Base-by-base conservation (phyloP, 2,797 vertebrate genomes). In the Brachyrhaphis roseni region DNA sequence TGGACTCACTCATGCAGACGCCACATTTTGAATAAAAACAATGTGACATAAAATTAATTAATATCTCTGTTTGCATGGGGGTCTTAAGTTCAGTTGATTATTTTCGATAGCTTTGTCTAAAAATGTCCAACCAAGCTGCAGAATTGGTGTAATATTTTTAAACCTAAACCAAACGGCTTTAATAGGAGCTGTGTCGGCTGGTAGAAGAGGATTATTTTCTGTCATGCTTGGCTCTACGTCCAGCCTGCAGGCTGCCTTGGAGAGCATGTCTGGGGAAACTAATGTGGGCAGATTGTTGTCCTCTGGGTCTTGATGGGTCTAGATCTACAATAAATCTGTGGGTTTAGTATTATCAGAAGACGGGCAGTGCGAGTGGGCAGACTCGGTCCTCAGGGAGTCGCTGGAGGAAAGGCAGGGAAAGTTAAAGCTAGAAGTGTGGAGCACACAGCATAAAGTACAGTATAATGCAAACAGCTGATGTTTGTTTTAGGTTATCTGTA, bases 291-390 rank as follows among this genome's bases (percentile, higher is more conserved):
- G 82, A 74, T 84, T 80, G 79, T 87, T 89, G 85, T 87, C 83
- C 86, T 87, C 78, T 87, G 85, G 90, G 88, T 87, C 85, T 85
- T 75, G 46, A 89, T 82, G 84, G 86, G 87, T 92, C 88, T 84
- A 73, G 77, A 77, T 84, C 79, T 82, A 72, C 82, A 57, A 76
- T 77, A 47, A 75, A 81, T 87, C 84, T 84, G 84, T 77, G 84
- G 87, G 86, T 89, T 86, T 81, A 82, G 78, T 85, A 89, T 88
- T 83, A 84, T 87, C 82, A 80, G 76, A 76, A 76, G 66, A 89
- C 83, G 82, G 87, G 81, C 79, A 80, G 74, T 41, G 66, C 81
- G 90, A 89, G 88, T 91, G 84, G 89, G 89, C 47, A 81, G 88
- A 84, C 75, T 84, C 76, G 53, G 76, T 23, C 6, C 76, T 81